Conservation (phyloP, 2,113 vertebrate species). For the Speoplatyrhinus poulsoni region DNA sequence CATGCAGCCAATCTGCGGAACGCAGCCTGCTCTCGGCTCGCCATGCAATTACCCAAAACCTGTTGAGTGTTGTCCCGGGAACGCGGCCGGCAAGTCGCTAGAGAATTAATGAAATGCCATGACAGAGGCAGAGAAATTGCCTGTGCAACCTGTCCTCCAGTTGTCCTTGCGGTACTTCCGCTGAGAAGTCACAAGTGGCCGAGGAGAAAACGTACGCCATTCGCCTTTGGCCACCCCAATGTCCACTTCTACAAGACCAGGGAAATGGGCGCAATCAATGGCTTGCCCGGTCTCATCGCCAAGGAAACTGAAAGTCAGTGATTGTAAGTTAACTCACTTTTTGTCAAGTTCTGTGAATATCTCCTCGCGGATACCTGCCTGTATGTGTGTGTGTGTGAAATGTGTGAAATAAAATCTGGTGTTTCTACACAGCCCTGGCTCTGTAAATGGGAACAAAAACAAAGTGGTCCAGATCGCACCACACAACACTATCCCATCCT, state of each 20-base stretch:
- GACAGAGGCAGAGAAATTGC: conserved; percentile 75
- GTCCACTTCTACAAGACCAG: conserved; percentile 18
- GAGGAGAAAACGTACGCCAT: conserved; percentile 33
- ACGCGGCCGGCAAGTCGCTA: conserved; percentile 68
- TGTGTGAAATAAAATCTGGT: too few species aligned
- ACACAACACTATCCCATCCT: too few species aligned
- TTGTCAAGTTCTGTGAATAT: too few species aligned
- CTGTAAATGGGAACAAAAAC: too few species aligned
- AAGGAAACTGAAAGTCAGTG: background rate
- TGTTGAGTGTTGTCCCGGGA: conserved; percentile 78
- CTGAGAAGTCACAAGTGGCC: conserved; percentile 2
- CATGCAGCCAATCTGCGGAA: conserved; percentile 62
- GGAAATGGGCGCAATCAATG: conserved; percentile 44
- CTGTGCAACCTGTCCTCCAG: conserved; percentile 75
- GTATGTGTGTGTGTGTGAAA: too few species aligned
- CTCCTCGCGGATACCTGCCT: too few species aligned
- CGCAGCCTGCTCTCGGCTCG: conserved; percentile 57
- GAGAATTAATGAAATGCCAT: conserved; percentile 80
- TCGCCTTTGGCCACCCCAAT: conserved; percentile 30
- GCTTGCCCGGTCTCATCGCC: conserved; percentile 4
- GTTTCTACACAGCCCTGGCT: too few species aligned
- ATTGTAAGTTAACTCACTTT: too few species aligned
- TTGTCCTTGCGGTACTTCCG: conserved; percentile 74
- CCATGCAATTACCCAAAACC: conserved; percentile 78
- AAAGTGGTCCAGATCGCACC: too few species aligned